phyloP scores from a whole-genome alignment of 2,113 vertebrate species.

The Myotis brandtii region DNA sequence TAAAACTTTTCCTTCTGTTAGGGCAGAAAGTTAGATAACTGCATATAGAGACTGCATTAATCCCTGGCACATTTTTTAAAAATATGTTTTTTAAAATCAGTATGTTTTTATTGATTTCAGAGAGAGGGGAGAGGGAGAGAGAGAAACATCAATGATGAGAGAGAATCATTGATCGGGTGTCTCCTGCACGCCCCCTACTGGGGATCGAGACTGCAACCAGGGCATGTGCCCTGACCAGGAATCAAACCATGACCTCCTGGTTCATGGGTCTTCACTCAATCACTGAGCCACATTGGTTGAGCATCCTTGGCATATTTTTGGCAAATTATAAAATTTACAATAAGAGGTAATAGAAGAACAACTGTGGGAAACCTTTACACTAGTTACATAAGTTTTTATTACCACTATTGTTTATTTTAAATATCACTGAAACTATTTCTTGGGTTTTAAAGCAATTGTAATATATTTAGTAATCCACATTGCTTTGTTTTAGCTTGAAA shows the following conservation, averaged over 20 bases:
- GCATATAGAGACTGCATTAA: not conserved
- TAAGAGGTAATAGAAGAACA: not conserved
- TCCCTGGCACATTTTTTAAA: not conserved
- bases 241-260: too few relatives aligned
- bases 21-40: not conserved
- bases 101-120: too few relatives aligned
- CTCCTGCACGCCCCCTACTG: too few relatives aligned
- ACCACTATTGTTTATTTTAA: not conserved
- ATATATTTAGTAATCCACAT: not conserved
- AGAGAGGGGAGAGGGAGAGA: too few relatives aligned
- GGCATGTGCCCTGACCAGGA: too few relatives aligned
- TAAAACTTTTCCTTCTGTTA: not conserved
- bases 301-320: too few relatives aligned
- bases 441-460: not conserved
- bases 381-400: not conserved
- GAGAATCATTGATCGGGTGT: too few relatives aligned
- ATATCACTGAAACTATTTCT: not conserved
- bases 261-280: too few relatives aligned
- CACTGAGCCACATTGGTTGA: too few relatives aligned
- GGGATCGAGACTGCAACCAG: too few relatives aligned
- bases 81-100: too few relatives aligned
- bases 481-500: not conserved
- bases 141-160: too few relatives aligned
- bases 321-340: not conserved
- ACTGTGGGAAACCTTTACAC: fast-evolving